Evolutionary conservation across 1,140 invertebrate genomes (phyloP).

Genomic region (Hypsibius dujardini): DNA sequence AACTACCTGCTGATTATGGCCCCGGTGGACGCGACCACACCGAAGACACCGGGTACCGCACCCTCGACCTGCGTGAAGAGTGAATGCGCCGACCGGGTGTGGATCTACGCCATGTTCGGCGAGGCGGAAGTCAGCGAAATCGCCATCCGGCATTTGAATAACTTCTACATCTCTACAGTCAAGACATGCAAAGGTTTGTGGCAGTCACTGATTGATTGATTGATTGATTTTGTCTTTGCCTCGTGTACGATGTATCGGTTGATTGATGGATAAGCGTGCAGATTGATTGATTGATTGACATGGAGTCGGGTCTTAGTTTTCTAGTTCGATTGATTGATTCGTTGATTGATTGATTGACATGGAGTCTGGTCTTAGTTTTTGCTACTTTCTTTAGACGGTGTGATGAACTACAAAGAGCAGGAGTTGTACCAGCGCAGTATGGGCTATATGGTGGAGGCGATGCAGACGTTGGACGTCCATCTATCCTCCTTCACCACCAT

Average conservation of each 20-base stretch:
- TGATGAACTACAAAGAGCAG: slow-evolving; percentile 45
- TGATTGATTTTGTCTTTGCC: background rate
- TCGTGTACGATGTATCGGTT: background rate
- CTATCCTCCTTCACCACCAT: background rate
- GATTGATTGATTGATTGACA: too few species aligned
- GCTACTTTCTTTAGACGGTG: background rate
- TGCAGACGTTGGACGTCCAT: background rate
- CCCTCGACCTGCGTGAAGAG: background rate
- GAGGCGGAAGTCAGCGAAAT: slow-evolving; percentile 64
- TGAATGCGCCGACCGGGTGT: background rate
- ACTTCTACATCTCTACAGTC: slow-evolving; percentile 44
- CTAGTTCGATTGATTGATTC: background rate
- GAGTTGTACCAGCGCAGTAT: slow-evolving; percentile 71
- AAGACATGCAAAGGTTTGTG: background rate
- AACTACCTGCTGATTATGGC: slow-evolving; percentile 14
- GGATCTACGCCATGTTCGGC: slow-evolving; percentile 9
- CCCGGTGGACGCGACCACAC: background rate
- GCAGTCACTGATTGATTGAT: background rate
- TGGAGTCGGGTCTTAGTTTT: too few species aligned
- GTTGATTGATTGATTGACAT: background rate
- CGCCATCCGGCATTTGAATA: slow-evolving; percentile 77
- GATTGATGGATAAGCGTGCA: background rate
- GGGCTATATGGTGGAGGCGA: slow-evolving; percentile 60
- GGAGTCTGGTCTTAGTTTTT: background rate
- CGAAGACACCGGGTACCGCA: background rate